Evolutionary conservation across 2,888 invertebrate genomes (phyloP).

Genomic region (Heliconius sara): DNA sequence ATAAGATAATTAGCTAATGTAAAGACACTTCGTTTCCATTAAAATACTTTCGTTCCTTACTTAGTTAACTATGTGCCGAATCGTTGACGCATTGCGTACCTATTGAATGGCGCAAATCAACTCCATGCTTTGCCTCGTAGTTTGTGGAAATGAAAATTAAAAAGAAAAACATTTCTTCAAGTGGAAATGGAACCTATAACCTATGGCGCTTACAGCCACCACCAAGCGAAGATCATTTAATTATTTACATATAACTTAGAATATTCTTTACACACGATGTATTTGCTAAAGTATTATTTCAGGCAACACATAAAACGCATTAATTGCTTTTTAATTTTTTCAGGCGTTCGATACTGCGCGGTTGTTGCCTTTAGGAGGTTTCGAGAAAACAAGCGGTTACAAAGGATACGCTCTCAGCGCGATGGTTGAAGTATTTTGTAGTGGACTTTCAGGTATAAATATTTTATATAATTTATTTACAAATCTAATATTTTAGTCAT

Average conservation of each 20-base stretch:
- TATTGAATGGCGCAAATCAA: too few relatives aligned
- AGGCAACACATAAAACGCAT: constrained; percentile 65
- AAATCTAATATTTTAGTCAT: too few relatives aligned
- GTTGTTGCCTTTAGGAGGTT: constrained; percentile 89
- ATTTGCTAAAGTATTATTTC: constrained; percentile 46
- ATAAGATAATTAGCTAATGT: too few relatives aligned
- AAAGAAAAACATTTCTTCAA: too few relatives aligned
- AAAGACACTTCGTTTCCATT: too few relatives aligned
- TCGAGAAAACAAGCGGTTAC: constrained; percentile 90
- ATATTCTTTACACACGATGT: background rate
- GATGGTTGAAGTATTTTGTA: constrained; percentile 94
- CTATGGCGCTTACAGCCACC: too few relatives aligned
- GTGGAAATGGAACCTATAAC: too few relatives aligned
- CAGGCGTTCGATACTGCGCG: constrained; percentile 84
- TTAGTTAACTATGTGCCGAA: too few relatives aligned
- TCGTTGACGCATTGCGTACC: too few relatives aligned
- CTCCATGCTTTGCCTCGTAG: too few relatives aligned
- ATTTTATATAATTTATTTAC: background rate
- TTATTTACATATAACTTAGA: background rate
- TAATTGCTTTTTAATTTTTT: constrained; percentile 43
- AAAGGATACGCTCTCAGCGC: constrained; percentile 94
- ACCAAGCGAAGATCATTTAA: background rate
- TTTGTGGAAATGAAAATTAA: too few relatives aligned
- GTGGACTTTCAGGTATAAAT: constrained; percentile 87
- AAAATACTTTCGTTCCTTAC: too few relatives aligned